Evolutionary conservation across 2,113 vertebrate species (phyloP), one percentile per base, ranked within the genome.

Genomic region (Picathartes gymnocephalus): DNA sequence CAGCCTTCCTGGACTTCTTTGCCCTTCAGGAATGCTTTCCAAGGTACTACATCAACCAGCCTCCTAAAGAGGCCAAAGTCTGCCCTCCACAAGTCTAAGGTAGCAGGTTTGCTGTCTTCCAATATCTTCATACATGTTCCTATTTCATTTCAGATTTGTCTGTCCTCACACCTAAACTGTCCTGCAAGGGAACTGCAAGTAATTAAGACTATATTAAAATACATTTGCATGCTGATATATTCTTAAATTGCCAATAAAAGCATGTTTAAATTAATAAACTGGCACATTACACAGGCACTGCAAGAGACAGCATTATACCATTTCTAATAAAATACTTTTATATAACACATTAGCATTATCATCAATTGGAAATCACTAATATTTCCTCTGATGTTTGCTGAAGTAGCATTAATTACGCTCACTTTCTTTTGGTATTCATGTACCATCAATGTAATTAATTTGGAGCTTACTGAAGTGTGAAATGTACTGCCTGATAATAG

Each of bases 401-500:
- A 96, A 96, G 56, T 28, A 51, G 81, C 74, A 58, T 62, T 93
- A 85, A 73, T 94, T 86, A 53, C 4, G 3, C 58, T 65, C 73
- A 28, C 92, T 93, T 92, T 90, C 56, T 92, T 92, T 72, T 65
- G 60, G 70, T 86, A 92, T 93, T 97, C 96, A 93, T 92, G 94
- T 96, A 92, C 74, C 80, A 80, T 61, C 35, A 72, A 10, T 51
- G 68, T 90, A 94, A 97, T 96, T 94, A 93, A 96, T 80, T 85
- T 91, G 60, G 88, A 71, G 95, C 87, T 96, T 93, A 93, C 27
- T 86, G 93, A 85, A 95, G 86, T 92, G 51, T 95, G 90, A 92
- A 91, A 72, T 94, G 84, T 91, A 92, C 51, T 92, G 80, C 81
- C 90, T 86, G 93, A 93, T 87, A 96, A 96, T 74, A 97, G 91